Base-by-base conservation (phyloP, 1,140 invertebrate genomes). In the Heliothis virescens region DNA sequence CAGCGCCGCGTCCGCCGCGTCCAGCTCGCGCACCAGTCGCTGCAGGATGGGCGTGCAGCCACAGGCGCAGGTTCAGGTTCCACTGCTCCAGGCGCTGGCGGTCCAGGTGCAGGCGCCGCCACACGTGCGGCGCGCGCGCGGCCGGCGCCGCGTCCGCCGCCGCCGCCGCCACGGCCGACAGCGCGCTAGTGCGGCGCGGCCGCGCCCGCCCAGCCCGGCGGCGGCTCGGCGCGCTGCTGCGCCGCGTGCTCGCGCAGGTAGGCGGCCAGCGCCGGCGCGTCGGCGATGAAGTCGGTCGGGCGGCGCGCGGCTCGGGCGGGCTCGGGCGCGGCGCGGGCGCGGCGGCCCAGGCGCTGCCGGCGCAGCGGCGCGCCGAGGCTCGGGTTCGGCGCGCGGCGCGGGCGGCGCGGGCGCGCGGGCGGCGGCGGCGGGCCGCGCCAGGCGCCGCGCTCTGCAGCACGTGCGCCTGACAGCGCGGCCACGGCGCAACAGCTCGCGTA, bases 11-110 rank as follows among this genome's bases (percentile, higher is more conserved):
- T 97, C 96, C 9, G 97, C 95, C 65, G 91, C 93, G 26, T 96
- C 95, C 83, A 97, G 97, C 94, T 97, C 97, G 53, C 91, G 89
- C 4, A 96, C 95, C 18, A 97, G 86, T 26, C 96, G 94, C 84
- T 95, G 92, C 10, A 98, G 90, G 69, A 98, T 96, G 9, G 97
- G 98, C 87, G 81, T 97, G 96, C 59, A 98, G 95, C 97, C 97
- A 98, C 97, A 96, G 95, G 79, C 96, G 92, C 74, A 97, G 87
- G 92, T 97, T 97, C 55, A 96, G 96, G 83, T 96, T 96, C 96
- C 96, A 97, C 87, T 96, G 95, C 65, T 96, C 96, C 16, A 97
- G 94, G 79, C 95, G 95, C 48, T 93, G 92, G 34, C 95, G 94
- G 92, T 97, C 96, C 11, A 97, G 90, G 84, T 96, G 95, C 53